Conservation (phyloP, 2,113 vertebrate genomes). For the Leptobrachium leishanense region DNA sequence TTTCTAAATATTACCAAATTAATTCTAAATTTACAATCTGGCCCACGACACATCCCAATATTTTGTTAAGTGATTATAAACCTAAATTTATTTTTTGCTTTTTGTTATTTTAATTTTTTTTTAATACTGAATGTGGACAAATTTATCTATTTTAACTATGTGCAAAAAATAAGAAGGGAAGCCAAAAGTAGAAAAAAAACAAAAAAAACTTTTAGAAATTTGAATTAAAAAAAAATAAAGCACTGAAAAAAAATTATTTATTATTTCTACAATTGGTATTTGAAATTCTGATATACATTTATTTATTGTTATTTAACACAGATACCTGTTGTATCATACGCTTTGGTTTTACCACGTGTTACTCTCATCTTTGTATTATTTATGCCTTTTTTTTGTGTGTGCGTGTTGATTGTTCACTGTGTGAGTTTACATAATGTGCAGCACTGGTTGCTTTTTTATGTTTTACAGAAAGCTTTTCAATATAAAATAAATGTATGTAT, state of each 20-base stretch:
- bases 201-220: not conserved
- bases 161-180: not conserved
- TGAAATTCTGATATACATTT: constrained; percentile 88
- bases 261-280: constrained; percentile 95
- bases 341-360: constrained; percentile 76
- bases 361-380: constrained; percentile 64
- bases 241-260: constrained; percentile 99
- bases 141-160: too few relatives aligned
- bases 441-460: constrained; percentile 71
- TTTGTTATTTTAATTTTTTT: too few relatives aligned
- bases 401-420: constrained; percentile 68
- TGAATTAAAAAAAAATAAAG: constrained; percentile 66
- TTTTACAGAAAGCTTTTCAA: constrained; percentile 63
- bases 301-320: constrained; percentile 99
- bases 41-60: too few relatives aligned
- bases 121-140: too few relatives aligned
- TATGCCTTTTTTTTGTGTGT: constrained; percentile 61
- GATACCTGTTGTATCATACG: constrained; percentile 75
- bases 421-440: constrained; percentile 72
- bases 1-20: too few relatives aligned
- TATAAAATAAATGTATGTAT: constrained; percentile 58
- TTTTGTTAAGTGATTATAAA: too few relatives aligned
- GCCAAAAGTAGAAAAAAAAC: not conserved
- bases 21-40: too few relatives aligned
- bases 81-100: not conserved